A percentile compares a stretch with the other conserved stretches of the same genome.
phyloP scores from a whole-genome alignment of 2,113 vertebrate species.

The Aphyosemion australe region DNA sequence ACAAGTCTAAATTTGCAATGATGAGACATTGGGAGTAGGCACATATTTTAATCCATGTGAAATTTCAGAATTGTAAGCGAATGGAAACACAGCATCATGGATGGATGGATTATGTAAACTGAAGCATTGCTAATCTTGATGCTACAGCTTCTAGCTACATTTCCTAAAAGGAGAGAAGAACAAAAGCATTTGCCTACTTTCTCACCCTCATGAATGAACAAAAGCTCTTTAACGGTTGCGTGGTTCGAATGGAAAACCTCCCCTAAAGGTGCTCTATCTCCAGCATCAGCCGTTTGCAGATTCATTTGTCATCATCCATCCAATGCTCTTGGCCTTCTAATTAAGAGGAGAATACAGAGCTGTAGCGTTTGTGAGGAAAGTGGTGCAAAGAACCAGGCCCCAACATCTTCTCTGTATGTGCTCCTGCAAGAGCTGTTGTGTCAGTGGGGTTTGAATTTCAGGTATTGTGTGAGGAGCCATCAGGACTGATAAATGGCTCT shows the following conservation, averaged over 20 bases:
- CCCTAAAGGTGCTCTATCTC: constrained; percentile 42
- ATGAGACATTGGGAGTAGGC: too few species aligned
- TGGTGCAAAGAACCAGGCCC: constrained; percentile 27
- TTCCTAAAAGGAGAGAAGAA: neutral
- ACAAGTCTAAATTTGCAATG: too few species aligned
- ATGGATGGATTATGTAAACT: neutral
- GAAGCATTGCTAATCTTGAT: too few species aligned
- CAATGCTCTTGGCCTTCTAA: constrained; percentile 52
- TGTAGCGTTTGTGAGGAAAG: constrained; percentile 11
- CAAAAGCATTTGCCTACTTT: neutral
- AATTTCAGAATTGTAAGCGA: too few species aligned
- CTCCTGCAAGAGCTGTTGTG: constrained; percentile 30
- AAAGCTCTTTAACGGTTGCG: constrained; percentile 27
- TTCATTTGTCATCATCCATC: constrained; percentile 57
- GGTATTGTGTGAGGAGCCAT: constrained; percentile 43
- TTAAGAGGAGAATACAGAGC: constrained; percentile 50
- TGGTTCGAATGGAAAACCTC: constrained; percentile 19
- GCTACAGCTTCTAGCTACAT: neutral
- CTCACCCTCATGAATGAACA: neutral
- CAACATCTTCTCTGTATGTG: constrained; percentile 18
- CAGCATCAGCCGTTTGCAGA: constrained; percentile 22
- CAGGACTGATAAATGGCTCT: constrained; percentile 49
- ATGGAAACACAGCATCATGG: too few species aligned
- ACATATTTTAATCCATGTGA: too few species aligned
- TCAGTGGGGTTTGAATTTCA: constrained; percentile 31